These are phyloP conservation scores for Dexiosoma caninum DNA, from an alignment of 2,888 invertebrate species.

Conservation along the genomic window DNA sequence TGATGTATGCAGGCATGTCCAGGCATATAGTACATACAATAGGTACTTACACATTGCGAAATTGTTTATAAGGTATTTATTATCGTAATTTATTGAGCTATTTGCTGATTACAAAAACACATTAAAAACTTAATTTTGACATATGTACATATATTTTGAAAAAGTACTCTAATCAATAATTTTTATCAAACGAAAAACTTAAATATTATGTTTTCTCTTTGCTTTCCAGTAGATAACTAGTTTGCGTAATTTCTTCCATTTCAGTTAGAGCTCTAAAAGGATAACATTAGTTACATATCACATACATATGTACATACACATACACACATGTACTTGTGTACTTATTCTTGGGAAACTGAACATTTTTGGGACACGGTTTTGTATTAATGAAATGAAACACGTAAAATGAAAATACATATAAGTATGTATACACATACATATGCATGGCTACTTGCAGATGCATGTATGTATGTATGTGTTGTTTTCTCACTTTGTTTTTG, in stretches of 20 bases:
- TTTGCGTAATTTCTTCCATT: slow-evolving; percentile 21
- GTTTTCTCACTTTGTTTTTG: no score
- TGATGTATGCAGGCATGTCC: no score
- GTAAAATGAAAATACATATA: no score
- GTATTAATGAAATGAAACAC: not conserved
- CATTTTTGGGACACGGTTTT: not conserved
- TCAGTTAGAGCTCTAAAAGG: slow-evolving; percentile 22
- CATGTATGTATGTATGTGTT: not conserved
- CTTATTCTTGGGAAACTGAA: not conserved
- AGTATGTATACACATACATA: not conserved
- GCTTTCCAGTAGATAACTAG: slow-evolving; percentile 50
- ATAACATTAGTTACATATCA: slow-evolving; percentile 4
- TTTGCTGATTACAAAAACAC: not conserved
- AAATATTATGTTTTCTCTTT: slow-evolving; percentile 46
- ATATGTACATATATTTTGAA: not conserved
- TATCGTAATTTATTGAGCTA: not conserved
- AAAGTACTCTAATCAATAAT: slow-evolving; percentile 40
- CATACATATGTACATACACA: not conserved
- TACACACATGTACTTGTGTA: not conserved
- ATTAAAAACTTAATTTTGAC: not conserved
- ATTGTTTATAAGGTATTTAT: not conserved
- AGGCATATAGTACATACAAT: no score
- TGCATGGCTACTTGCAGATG: not conserved
- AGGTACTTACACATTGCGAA: slow-evolving; percentile 56
- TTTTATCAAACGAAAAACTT: not conserved